A percentile compares a stretch with the other conserved stretches of the same genome.
These are phyloP conservation scores for Empidonax traillii DNA, from an alignment of 2,113 vertebrate species.

Conservation along the genomic window DNA sequence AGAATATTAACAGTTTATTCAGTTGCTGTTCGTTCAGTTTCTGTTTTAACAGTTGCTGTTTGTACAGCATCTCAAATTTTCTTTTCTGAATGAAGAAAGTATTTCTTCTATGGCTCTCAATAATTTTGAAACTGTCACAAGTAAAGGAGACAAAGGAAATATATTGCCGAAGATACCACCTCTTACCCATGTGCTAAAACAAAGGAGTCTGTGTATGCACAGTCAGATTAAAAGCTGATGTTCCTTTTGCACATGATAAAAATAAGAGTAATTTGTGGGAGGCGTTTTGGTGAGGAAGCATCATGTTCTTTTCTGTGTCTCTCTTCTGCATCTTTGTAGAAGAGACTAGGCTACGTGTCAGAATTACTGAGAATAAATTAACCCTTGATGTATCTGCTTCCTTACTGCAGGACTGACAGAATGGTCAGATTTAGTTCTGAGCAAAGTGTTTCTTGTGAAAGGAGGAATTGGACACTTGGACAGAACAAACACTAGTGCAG, in stretches of 20 bases:
- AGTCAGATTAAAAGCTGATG: neutral
- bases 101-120: neutral
- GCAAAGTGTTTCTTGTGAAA: neutral
- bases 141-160: neutral
- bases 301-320: neutral
- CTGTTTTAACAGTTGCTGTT: neutral
- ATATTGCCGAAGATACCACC: neutral
- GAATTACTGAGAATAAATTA: neutral
- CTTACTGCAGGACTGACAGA: neutral
- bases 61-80: neutral
- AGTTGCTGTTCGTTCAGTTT: neutral
- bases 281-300: neutral
- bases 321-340: neutral
- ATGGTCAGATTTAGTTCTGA: neutral
- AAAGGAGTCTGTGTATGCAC: neutral
- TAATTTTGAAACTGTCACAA: neutral
- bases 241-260: neutral
- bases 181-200: neutral
- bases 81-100: neutral
- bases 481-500: neutral
- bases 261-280: neutral
- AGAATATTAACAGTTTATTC: neutral
- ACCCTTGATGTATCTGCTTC: neutral
- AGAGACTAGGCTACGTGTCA: neutral
- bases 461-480: neutral